Percentiles rank a stretch among this genome's conserved stretches.
Conservation (phyloP, 2,113 vertebrate genomes). For the Acrocephalus arundinaceus region DNA sequence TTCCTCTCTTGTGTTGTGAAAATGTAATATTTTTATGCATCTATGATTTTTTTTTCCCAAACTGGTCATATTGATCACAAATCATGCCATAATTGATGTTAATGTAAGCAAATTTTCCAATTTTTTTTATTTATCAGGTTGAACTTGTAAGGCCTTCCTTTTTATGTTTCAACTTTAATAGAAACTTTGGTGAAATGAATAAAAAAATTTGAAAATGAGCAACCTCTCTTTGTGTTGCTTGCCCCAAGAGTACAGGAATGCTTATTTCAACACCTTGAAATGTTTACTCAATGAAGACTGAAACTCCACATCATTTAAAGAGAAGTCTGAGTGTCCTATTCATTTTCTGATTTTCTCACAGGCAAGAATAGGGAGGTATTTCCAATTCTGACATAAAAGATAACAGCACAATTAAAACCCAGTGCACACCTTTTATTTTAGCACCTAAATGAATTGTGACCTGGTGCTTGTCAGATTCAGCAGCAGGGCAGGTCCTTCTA, state of each 20-base stretch:
- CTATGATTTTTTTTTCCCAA: background rate
- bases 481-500: background rate
- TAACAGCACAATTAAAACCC: background rate
- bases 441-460: background rate
- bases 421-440: background rate
- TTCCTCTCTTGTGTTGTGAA: background rate
- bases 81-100: background rate
- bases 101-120: background rate
- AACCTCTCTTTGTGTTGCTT: background rate
- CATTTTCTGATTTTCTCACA: background rate
- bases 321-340: background rate
- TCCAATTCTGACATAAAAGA: background rate
- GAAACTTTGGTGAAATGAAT: background rate
- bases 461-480: background rate
- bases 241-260: background rate
- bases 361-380: background rate
- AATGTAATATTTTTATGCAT: background rate
- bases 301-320: background rate
- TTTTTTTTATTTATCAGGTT: background rate
- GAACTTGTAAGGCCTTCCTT: background rate
- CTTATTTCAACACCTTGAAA: background rate
- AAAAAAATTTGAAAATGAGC: background rate
- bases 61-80: background rate
- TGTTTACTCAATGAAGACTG: background rate
- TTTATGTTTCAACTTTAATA: background rate